phyloP scores from a whole-genome alignment of 2,797 vertebrate species.

The Alectoris magna region DNA sequence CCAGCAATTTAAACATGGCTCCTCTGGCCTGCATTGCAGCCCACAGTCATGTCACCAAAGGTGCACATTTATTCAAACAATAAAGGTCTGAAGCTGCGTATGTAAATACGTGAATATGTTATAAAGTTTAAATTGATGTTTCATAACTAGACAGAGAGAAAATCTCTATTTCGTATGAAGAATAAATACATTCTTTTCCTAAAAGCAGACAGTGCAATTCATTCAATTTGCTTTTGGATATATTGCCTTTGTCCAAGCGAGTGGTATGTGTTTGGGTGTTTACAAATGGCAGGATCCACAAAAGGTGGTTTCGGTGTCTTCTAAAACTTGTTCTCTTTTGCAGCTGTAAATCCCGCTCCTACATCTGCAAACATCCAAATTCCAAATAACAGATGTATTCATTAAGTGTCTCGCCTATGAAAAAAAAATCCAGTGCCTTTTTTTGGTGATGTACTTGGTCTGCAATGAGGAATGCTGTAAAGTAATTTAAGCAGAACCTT shows the following conservation, averaged over 20 bases:
- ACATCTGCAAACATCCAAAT: not conserved
- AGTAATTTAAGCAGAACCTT: not conserved
- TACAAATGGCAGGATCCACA: not conserved
- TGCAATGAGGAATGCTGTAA: not conserved
- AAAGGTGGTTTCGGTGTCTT: not conserved
- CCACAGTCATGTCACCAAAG: not conserved
- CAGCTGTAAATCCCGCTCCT: not conserved
- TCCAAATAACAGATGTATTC: not conserved
- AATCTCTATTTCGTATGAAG: not conserved
- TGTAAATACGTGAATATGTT: conserved; percentile 13
- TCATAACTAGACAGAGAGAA: not conserved
- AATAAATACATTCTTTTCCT: not conserved
- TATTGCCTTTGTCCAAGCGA: not conserved
- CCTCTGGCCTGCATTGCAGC: not conserved
- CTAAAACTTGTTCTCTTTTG: not conserved
- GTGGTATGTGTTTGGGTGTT: not conserved
- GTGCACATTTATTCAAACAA: not conserved
- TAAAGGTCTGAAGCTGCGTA: not conserved
- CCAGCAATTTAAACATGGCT: not conserved
- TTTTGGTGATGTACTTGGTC: not conserved
- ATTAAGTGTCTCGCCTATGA: not conserved
- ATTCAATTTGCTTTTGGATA: conserved; percentile 23
- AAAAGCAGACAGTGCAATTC: not conserved
- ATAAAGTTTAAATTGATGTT: not conserved
- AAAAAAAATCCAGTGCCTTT: not conserved